These are phyloP conservation scores for Geophilus truncorum DNA, from an alignment of 2,888 invertebrate species.

Conservation along the genomic window DNA sequence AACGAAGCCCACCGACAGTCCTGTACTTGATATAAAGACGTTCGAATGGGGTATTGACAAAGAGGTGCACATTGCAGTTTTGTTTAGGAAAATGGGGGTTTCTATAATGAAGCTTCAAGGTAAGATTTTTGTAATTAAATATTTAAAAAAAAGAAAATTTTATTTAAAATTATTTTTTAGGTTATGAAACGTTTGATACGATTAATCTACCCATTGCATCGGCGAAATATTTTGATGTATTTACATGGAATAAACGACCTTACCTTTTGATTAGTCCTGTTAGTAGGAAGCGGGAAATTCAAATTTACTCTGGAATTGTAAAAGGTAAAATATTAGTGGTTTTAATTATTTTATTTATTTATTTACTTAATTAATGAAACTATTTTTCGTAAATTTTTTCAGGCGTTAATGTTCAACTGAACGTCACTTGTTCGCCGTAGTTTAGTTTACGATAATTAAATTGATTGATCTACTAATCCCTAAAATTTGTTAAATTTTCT, in stretches of 20 bases:
- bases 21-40: not conserved
- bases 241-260: not conserved
- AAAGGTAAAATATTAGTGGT: too few relatives aligned
- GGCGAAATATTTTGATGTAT: not conserved
- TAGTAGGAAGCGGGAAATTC: not conserved
- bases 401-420: not conserved
- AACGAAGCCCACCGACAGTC: not conserved
- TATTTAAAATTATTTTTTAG: not conserved
- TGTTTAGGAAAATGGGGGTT: slow-evolving; percentile 16
- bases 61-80: not conserved
- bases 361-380: too few relatives aligned
- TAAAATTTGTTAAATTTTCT: not conserved
- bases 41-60: not conserved
- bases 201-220: not conserved
- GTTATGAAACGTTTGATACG: not conserved
- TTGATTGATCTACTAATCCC: not conserved
- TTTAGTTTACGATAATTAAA: not conserved
- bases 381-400: too few relatives aligned
- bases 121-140: too few relatives aligned
- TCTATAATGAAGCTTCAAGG: not conserved
- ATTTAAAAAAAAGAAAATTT: too few relatives aligned
- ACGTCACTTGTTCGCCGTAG: not conserved
- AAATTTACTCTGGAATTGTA: not conserved
- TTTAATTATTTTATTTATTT: too few relatives aligned
- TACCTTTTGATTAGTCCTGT: not conserved